Conservation (phyloP, 2,797 vertebrate species). For the Pangasius djambal region DNA sequence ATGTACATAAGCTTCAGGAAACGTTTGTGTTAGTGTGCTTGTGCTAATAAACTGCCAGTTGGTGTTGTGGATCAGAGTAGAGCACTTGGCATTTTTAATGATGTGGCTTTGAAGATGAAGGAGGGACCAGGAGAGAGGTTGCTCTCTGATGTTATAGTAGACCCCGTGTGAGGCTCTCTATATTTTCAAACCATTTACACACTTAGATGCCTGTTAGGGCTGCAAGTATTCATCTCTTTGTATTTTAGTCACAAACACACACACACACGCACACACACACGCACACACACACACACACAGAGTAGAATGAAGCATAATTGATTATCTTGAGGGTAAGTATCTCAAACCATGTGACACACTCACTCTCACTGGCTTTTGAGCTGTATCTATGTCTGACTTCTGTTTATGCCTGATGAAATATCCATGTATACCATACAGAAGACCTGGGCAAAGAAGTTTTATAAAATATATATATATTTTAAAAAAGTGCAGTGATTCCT, state of each 20-base stretch:
- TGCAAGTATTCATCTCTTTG: neutral
- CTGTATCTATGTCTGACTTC: conserved; percentile 24
- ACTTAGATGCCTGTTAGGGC: neutral
- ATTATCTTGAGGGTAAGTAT: neutral
- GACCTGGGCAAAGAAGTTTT: neutral
- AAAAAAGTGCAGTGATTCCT: neutral
- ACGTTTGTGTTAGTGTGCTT: neutral
- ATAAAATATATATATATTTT: neutral
- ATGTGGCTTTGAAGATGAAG: conserved; percentile 48
- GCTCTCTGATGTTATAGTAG: conserved; percentile 10
- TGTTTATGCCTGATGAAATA: conserved; percentile 32
- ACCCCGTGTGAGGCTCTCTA: neutral
- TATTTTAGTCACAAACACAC: neutral
- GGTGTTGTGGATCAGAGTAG: conserved; percentile 53
- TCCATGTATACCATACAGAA: conserved; percentile 43
- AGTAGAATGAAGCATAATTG: neutral
- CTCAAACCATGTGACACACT: conserved; percentile 29
- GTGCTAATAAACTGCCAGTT: conserved; percentile 2
- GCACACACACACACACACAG: neutral
- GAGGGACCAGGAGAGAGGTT: neutral
- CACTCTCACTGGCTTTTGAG: conserved; percentile 37
- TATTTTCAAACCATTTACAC: neutral
- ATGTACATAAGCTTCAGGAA: neutral
- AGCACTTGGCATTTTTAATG: conserved; percentile 67
- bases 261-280: neutral